These are phyloP conservation scores for Sussaba pulchella DNA, from an alignment of 2,888 invertebrate species.

Conservation along the genomic window DNA sequence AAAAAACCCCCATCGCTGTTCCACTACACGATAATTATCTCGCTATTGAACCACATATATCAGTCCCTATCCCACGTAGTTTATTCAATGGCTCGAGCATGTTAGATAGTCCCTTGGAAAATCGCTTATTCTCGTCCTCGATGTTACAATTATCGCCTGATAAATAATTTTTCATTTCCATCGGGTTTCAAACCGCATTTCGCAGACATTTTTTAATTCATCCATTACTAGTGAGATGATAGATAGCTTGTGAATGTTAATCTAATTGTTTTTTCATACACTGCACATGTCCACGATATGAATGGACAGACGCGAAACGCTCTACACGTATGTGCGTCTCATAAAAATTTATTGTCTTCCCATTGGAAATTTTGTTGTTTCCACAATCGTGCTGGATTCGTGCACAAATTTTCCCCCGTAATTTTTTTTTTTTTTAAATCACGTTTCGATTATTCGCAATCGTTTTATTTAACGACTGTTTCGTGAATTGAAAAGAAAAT, in stretches of 20 bases:
- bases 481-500: no score
- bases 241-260: conserved; percentile 77
- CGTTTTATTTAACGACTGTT: no score
- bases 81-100: conserved; percentile 63
- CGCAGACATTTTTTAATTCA: conserved; percentile 17
- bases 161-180: conserved; percentile 32
- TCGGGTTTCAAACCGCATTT: conserved; percentile 12
- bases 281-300: conserved; percentile 31
- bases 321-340: neutral
- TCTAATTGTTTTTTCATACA: conserved; percentile 41
- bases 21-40: conserved; percentile 38
- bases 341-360: neutral
- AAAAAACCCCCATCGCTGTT: neutral
- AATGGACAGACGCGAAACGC: conserved; percentile 8
- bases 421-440: no score
- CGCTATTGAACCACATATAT: conserved; percentile 27
- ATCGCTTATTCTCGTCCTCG: conserved; percentile 52
- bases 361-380: neutral
- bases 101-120: conserved; percentile 53
- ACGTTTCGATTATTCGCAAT: no score
- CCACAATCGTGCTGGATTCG: neutral
- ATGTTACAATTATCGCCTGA: conserved; percentile 28
- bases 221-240: conserved; percentile 73
- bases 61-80: conserved; percentile 34
- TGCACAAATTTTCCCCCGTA: no score